Conservation (phyloP, 2,113 vertebrate species). For the Cinclus mexicanus region DNA sequence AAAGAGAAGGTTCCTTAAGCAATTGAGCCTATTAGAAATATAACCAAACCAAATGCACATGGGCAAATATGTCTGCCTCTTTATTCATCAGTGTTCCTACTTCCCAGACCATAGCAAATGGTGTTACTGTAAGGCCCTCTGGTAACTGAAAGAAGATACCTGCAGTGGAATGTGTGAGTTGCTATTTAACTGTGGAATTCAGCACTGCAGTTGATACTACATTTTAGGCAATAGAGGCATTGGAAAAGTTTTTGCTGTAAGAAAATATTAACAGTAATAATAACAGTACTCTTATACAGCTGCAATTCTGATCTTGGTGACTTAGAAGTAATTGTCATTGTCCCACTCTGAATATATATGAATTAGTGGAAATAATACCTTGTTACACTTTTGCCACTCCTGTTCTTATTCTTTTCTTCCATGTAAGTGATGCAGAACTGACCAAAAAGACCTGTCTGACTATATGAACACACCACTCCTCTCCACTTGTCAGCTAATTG, state of each 20-base stretch:
- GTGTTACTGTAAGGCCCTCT: neutral
- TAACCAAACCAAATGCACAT: neutral
- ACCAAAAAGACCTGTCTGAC: neutral
- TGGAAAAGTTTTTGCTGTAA: neutral
- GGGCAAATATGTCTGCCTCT: neutral
- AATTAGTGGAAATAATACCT: neutral
- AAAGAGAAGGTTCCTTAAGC: constrained; percentile 18
- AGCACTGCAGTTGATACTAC: neutral
- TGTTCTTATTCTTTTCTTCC: neutral
- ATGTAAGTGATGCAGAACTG: neutral
- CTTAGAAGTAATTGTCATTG: neutral
- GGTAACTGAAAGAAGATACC: neutral
- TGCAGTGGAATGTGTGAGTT: neutral
- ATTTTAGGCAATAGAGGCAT: neutral
- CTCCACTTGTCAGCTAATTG: neutral
- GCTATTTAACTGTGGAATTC: neutral
- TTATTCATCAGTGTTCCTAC: neutral
- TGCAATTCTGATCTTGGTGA: neutral
- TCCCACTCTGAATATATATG: neutral
- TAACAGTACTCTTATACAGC: neutral
- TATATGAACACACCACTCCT: neutral
- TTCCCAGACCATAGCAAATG: neutral
- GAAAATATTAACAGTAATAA: neutral
- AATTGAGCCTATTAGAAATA: constrained; percentile 1
- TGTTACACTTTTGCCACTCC: rapidly evolving